Base-by-base conservation (phyloP, 2,113 vertebrate genomes). In the Hylia prasina region DNA sequence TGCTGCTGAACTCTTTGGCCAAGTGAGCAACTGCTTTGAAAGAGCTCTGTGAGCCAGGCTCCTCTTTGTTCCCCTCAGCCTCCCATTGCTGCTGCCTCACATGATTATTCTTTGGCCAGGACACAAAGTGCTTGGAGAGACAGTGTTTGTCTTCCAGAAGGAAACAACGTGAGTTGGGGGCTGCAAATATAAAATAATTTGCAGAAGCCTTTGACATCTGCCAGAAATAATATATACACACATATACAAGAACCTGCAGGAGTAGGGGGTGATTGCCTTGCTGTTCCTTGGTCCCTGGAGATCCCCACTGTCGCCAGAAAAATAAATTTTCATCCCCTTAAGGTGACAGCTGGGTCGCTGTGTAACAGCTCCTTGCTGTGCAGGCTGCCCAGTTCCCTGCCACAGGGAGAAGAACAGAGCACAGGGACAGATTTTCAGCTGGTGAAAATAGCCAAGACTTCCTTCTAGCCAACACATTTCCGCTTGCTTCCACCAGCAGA, bases 81-180 rank as follows among this genome's bases (percentile, higher is more conserved):
- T 88, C 89, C 94, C 4, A 0, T 82, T 77, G 84, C 75, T 75
- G 50, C 81, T 48, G 65, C 77, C 80, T 96, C 94, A 95, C 76
- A 48, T 93, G 86, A 90, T 79, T 81, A 51, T 61, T 87, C 79
- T 93, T 93, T 96, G 96, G 92, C 93, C 79, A 90, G 76, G 37
- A 96, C 91, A 89, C 48, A 65, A 86, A 95, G 87, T 97, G 44
- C 95, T 83, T 60, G 33, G 60, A 95, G 60, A 77, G 40, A 65
- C 8, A 22, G 35, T 40, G 53, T 79, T 93, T 71, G 47, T 63
- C 64, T 88, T 92, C 57, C 75, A 79, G 65, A 82, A 86, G 42
- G 48, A 93, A 95, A 93, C 2, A 79, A 57, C 15, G n/a, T 75
- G 80, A 33, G 11, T 4, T 58, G 24, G 28, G 28, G 24, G 21